These are phyloP conservation scores for Platycercus adscitus DNA, from an alignment of 2,113 vertebrate species.

Conservation along the genomic window DNA sequence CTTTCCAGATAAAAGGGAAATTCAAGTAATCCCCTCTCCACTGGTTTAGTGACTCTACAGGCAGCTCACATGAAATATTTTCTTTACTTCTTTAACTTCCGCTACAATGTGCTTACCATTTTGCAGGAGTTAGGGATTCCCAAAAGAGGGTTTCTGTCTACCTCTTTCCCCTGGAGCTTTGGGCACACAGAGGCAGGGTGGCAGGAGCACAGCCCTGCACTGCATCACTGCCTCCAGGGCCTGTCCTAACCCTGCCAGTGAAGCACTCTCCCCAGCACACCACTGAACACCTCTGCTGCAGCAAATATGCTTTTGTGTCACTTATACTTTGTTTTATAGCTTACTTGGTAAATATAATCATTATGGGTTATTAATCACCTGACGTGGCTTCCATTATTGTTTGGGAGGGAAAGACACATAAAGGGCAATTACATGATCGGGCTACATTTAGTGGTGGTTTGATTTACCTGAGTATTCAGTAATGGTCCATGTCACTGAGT, in stretches of 20 bases:
- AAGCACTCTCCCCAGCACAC: not conserved
- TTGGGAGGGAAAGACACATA: not conserved
- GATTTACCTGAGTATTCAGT: not conserved
- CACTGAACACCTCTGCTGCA: not conserved
- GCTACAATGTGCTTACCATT: not conserved
- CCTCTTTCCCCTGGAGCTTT: not conserved
- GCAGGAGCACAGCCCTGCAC: not conserved
- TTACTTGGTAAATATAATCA: not conserved
- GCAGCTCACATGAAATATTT: not conserved
- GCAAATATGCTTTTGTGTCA: not conserved
- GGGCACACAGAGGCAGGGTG: not conserved
- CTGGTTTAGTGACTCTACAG: not conserved
- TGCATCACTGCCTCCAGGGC: not conserved
- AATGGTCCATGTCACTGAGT: not conserved
- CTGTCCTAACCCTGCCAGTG: not conserved
- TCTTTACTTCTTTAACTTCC: not conserved
- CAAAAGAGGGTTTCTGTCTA: not conserved
- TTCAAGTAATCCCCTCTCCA: not conserved
- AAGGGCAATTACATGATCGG: not conserved
- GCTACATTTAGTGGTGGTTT: not conserved
- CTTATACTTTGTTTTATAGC: not conserved
- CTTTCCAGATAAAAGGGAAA: slow-evolving; percentile 64
- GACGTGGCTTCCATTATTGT: not conserved
- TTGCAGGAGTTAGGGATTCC: not conserved
- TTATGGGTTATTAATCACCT: not conserved